Base-by-base conservation (phyloP, 2,888 invertebrate species). In the Pilophorus perplexus region DNA sequence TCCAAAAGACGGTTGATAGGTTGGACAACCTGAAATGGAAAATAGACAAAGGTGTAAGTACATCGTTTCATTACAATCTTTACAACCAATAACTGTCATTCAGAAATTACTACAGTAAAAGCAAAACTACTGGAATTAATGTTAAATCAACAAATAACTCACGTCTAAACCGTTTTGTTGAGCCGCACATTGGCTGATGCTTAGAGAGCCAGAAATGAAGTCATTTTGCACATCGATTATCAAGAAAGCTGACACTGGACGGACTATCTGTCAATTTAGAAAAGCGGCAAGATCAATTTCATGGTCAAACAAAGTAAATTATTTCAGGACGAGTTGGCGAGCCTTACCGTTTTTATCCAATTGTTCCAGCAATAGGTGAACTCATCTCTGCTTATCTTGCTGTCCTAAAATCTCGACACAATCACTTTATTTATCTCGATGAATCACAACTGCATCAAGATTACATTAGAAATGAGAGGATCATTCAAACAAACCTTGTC, bases 141-240 rank as follows among this genome's bases (percentile, higher is more conserved):
- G n/a, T n/a, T n/a, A n/a, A n/a, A n/a, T n/a, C n/a, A n/a, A n/a
- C n/a, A n/a, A n/a, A 12, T 33, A 48, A 62, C 62, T 62, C 12
- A 62, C 62, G 22, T 93, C 93, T 64, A 85, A 83, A 71, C 92
- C 93, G 74, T 93, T 89, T 71, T 94, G 93, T 75, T 90, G 89
- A 16, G 95, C 94, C 69, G 91, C 90, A 78, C 94, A 94, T 75
- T 93, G 87, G 79, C 89, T 90, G 75, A 98, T 90, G 77, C 94
- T 90, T 73, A 98, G 83, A 5, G 93, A 90, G 44, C 97, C 97
- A 64, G 88, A 86, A 76, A 98, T 94, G 80, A 98, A 98, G 80
- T 98, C 97, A 79, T 98, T 97, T 81, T 98, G 97, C 25, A 97
- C 95, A 78, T 98, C 97, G 70, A 98, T 93, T 68, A 97, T 85